These are phyloP conservation scores for Nebria ingens DNA, from an alignment of 1,140 invertebrate genomes.

Conservation along the genomic window DNA sequence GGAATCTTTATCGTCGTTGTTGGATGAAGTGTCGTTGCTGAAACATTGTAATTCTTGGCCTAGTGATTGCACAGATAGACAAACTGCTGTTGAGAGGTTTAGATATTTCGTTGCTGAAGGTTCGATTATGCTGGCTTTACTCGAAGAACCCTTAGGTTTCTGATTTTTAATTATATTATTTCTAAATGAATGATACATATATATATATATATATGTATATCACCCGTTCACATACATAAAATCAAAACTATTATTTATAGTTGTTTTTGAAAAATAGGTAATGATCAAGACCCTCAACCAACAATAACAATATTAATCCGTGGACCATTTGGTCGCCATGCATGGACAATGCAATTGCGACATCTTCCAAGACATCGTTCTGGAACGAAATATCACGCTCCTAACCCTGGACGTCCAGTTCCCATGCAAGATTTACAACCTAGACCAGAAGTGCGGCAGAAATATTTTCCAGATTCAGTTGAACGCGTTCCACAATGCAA, in stretches of 20 bases:
- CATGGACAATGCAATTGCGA: conserved; percentile 84
- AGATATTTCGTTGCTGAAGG: conserved; percentile 89
- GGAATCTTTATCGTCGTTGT: conserved; percentile 71
- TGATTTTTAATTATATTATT: neutral
- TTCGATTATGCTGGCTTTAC: conserved; percentile 72
- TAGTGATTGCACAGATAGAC: conserved; percentile 39
- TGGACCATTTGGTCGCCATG: conserved; percentile 84
- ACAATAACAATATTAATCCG: conserved; percentile 73
- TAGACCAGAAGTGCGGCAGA: conserved; percentile 51
- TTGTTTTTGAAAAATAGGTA: too few species aligned
- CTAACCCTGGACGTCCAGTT: conserved; percentile 66
- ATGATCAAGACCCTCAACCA: conserved; percentile 53
- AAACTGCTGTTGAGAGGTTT: conserved; percentile 53
- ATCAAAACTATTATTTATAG: neutral
- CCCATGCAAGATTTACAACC: conserved; percentile 59
- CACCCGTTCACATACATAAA: neutral
- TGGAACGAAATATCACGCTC: conserved; percentile 54
- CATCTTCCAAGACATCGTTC: conserved; percentile 72
- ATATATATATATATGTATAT: too few species aligned
- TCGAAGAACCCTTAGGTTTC: conserved; percentile 80
- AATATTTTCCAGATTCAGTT: conserved; percentile 74
- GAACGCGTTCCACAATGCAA: conserved; percentile 70
- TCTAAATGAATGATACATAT: neutral
- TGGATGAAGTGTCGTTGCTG: conserved; percentile 79
- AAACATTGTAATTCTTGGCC: conserved; percentile 61